These are phyloP conservation scores for Drosophila fuyamai DNA, from an alignment of 1,140 invertebrate genomes.

Conservation along the genomic window DNA sequence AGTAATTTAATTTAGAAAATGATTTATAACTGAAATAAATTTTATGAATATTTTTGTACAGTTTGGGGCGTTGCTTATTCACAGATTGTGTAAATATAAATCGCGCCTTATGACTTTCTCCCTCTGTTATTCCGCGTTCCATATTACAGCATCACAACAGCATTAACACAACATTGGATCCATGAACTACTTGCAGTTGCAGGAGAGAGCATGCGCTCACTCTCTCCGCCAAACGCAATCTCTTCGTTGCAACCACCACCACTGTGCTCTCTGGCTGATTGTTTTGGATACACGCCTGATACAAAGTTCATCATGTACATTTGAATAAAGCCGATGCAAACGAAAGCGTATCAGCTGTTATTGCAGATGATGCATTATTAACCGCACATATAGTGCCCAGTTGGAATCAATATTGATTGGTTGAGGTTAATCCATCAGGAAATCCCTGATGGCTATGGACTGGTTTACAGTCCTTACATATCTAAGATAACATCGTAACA, in stretches of 20 bases:
- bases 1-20: too few relatives aligned
- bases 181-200: slow-evolving; percentile 27
- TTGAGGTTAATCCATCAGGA: background rate
- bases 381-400: background rate
- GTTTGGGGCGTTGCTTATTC: too few relatives aligned
- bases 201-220: slow-evolving; percentile 29
- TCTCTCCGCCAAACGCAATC: slow-evolving; percentile 11
- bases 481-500: too few relatives aligned
- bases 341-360: slow-evolving; percentile 1
- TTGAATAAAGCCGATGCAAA: background rate
- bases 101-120: background rate
- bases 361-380: background rate
- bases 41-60: too few relatives aligned
- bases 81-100: too few relatives aligned
- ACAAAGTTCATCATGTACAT: slow-evolving; percentile 25
- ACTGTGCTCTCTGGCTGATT: background rate
- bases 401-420: background rate
- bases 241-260: slow-evolving; percentile 3
- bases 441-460: background rate
- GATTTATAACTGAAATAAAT: too few relatives aligned
- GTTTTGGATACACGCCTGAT: slow-evolving; percentile 23
- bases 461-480: too few relatives aligned
- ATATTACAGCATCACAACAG: background rate
- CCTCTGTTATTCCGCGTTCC: background rate
- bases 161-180: slow-evolving; percentile 4